These are phyloP conservation scores for Biston betularia DNA, from an alignment of 2,888 invertebrate genomes.

Conservation along the genomic window DNA sequence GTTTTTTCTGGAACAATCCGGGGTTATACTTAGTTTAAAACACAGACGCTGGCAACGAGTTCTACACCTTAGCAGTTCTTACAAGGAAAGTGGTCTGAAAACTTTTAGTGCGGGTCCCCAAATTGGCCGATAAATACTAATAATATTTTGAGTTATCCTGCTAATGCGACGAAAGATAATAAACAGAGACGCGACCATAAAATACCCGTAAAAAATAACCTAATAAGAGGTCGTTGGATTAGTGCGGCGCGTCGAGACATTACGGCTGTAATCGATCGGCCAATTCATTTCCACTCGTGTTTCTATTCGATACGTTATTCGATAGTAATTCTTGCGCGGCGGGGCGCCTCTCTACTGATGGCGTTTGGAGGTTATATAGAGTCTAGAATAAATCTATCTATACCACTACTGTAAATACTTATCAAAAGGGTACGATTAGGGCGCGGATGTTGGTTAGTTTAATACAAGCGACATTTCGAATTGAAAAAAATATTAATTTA, in stretches of 20 bases:
- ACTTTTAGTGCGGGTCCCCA: background rate
- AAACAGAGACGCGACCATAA: slow-evolving; percentile 30
- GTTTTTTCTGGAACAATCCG: too few species aligned
- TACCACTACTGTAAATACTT: background rate
- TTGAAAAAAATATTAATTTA: too few species aligned
- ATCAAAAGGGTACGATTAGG: background rate
- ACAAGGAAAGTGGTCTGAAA: too few species aligned
- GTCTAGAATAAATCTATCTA: background rate
- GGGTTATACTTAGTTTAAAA: too few species aligned
- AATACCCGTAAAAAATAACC: slow-evolving; percentile 35
- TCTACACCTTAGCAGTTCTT: too few species aligned
- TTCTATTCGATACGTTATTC: slow-evolving; percentile 29
- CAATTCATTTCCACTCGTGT: slow-evolving; percentile 40
- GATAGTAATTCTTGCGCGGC: slow-evolving; percentile 30
- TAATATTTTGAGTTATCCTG: slow-evolving; percentile 8
- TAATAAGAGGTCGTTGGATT: slow-evolving; percentile 28
- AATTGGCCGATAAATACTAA: slow-evolving; percentile 7
- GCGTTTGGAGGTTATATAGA: slow-evolving; percentile 10
- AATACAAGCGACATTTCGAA: background rate
- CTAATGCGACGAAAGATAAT: slow-evolving; percentile 30
- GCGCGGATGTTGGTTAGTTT: background rate
- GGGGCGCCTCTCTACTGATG: slow-evolving; percentile 16
- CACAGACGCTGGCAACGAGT: too few species aligned
- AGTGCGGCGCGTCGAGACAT: slow-evolving; percentile 33
- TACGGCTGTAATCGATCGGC: slow-evolving; percentile 43